Conservation (phyloP, 2,888 invertebrate genomes). For the Hypomecis punctinalis region DNA sequence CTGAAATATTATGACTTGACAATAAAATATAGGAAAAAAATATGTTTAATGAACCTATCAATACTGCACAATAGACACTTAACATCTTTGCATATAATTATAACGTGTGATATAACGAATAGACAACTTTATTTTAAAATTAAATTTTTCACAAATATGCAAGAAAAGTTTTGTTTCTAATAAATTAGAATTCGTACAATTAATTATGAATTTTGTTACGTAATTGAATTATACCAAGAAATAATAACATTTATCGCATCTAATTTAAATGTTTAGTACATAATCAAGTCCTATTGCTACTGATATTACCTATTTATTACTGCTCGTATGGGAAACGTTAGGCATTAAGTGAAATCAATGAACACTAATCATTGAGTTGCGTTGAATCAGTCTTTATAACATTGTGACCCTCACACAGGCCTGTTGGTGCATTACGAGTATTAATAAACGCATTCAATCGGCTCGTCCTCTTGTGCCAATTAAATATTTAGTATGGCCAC, state of each 20-base stretch:
- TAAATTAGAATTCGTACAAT: too few species aligned
- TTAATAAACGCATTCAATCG: constrained; percentile 73
- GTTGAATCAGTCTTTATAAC: constrained; percentile 70
- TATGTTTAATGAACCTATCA: constrained; percentile 8
- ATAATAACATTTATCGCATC: too few species aligned
- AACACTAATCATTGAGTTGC: constrained; percentile 46
- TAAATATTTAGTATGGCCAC: constrained; percentile 60
- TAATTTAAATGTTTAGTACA: too few species aligned
- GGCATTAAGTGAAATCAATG: constrained; percentile 21
- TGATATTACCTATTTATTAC: neutral
- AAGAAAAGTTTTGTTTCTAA: too few species aligned
- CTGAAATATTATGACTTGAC: constrained; percentile 5
- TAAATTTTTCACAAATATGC: too few species aligned
- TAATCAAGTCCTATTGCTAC: neutral
- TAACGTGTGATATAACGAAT: neutral
- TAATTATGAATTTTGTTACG: too few species aligned
- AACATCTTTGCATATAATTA: constrained; percentile 5
- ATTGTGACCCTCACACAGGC: constrained; percentile 70
- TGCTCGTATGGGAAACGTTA: neutral
- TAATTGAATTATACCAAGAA: too few species aligned
- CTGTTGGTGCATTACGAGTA: constrained; percentile 51
- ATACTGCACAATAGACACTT: constrained; percentile 3
- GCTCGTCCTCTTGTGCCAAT: constrained; percentile 69
- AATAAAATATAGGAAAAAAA: constrained; percentile 1
- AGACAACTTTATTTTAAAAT: neutral